Evolutionary conservation across 2,888 invertebrate species (phyloP).

Genomic region (Nematopogon swammerdamellus): DNA sequence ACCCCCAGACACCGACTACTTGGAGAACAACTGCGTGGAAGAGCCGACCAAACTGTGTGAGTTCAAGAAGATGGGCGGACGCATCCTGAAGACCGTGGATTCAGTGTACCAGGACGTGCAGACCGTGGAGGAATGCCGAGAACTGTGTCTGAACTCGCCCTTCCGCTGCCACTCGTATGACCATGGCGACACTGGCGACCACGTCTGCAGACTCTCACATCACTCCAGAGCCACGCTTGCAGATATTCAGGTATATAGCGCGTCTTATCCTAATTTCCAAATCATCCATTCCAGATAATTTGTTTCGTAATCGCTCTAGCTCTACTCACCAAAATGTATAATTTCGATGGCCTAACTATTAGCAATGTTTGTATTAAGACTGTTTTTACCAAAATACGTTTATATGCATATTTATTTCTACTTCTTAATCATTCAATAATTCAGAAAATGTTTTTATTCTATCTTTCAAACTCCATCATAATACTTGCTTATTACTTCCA

Average conservation of each 20-base stretch:
- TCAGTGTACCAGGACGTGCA: constrained; percentile 89
- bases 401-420: too few relatives aligned
- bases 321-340: too few relatives aligned
- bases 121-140: constrained; percentile 83
- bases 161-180: constrained; percentile 92
- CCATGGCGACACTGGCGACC: constrained; percentile 89
- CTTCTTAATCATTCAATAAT: too few relatives aligned
- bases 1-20: constrained; percentile 68
- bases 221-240: constrained; percentile 86
- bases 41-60: constrained; percentile 94
- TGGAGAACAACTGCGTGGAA: constrained; percentile 91
- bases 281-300: too few relatives aligned
- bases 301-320: background rate
- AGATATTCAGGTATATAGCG: constrained; percentile 74
- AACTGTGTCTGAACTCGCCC: constrained; percentile 84
- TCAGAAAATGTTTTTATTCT: too few relatives aligned
- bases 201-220: constrained; percentile 90
- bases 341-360: background rate
- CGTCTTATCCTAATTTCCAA: too few relatives aligned
- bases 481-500: too few relatives aligned
- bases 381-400: too few relatives aligned
- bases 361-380: constrained; percentile 1
- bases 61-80: constrained; percentile 84
- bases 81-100: constrained; percentile 90
- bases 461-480: too few relatives aligned